Percentiles rank a stretch among this genome's conserved stretches.
phyloP scores from a whole-genome alignment of 1,140 invertebrate species.

The Aphaenogaster ashmeadi region DNA sequence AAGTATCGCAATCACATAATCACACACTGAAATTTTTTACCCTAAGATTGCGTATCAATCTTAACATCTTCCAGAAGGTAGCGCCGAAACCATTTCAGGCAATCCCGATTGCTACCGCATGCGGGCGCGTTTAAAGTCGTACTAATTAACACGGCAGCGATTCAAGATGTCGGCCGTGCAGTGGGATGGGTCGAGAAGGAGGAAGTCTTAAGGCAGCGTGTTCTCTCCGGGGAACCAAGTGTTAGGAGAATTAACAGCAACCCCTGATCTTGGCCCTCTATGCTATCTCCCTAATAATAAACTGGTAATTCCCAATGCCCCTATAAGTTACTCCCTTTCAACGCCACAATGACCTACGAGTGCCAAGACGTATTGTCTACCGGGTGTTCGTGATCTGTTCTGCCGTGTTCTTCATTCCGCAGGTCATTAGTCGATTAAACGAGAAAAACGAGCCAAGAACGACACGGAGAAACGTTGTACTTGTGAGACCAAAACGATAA shows the following conservation, averaged over 20 bases:
- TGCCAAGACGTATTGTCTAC: constrained; percentile 79
- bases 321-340: constrained; percentile 88
- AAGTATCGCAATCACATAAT: neutral
- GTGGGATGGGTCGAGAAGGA: constrained; percentile 76
- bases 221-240: constrained; percentile 84
- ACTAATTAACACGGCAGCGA: constrained; percentile 85
- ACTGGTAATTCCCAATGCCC: constrained; percentile 87
- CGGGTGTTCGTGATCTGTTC: constrained; percentile 74
- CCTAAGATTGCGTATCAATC: constrained; percentile 44
- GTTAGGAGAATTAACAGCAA: constrained; percentile 86
- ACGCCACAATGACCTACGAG: constrained; percentile 85
- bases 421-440: constrained; percentile 64
- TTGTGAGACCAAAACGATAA: constrained; percentile 30
- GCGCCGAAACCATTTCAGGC: constrained; percentile 70
- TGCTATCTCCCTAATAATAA: constrained; percentile 88
- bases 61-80: constrained; percentile 63
- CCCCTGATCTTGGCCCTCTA: constrained; percentile 84
- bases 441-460: constrained; percentile 25
- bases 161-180: constrained; percentile 80
- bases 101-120: constrained; percentile 75
- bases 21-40: constrained; percentile 35
- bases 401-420: constrained; percentile 22
- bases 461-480: constrained; percentile 10
- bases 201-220: constrained; percentile 85
- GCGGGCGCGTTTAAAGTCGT: constrained; percentile 82